These are phyloP conservation scores for Periophthalmus magnuspinnatus DNA, from an alignment of 2,797 vertebrate species.

Conservation along the genomic window DNA sequence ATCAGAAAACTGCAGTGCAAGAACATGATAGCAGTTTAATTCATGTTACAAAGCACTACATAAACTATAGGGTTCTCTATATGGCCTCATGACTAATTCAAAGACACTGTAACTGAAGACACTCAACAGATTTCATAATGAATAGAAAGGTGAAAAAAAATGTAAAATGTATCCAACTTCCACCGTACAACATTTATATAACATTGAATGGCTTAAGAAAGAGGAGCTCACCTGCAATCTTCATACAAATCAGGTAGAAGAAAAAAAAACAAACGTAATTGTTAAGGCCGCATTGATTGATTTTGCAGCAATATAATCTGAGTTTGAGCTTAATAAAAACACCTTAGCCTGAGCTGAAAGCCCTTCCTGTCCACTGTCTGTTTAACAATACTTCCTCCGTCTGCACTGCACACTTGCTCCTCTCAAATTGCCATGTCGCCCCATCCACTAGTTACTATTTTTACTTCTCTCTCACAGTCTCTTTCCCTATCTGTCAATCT, in stretches of 20 bases:
- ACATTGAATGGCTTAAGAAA: neutral
- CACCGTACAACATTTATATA: neutral
- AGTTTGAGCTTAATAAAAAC: constrained; percentile 14
- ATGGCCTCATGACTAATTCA: constrained; percentile 59
- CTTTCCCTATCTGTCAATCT: constrained; percentile 66
- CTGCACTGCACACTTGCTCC: constrained; percentile 29
- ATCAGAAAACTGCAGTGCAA: neutral
- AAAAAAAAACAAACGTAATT: constrained; percentile 27
- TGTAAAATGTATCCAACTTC: neutral
- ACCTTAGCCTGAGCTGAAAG: constrained; percentile 27
- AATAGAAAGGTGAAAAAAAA: neutral
- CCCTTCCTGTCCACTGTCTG: constrained; percentile 19
- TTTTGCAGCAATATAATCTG: constrained; percentile 31
- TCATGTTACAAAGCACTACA: constrained; percentile 16
- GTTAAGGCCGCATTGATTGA: constrained; percentile 45
- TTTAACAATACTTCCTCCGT: constrained; percentile 33
- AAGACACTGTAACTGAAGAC: constrained; percentile 38
- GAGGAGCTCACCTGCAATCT: constrained; percentile 59
- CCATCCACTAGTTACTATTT: constrained; percentile 33
- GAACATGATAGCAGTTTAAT: constrained; percentile 21
- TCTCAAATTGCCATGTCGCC: constrained; percentile 38
- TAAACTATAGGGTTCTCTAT: constrained; percentile 26
- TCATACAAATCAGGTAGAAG: constrained; percentile 24
- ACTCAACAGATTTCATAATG: neutral
- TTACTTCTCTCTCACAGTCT: constrained; percentile 37